phyloP scores from a whole-genome alignment of 2,888 invertebrate species.

The Stenolophus ochropezus region DNA sequence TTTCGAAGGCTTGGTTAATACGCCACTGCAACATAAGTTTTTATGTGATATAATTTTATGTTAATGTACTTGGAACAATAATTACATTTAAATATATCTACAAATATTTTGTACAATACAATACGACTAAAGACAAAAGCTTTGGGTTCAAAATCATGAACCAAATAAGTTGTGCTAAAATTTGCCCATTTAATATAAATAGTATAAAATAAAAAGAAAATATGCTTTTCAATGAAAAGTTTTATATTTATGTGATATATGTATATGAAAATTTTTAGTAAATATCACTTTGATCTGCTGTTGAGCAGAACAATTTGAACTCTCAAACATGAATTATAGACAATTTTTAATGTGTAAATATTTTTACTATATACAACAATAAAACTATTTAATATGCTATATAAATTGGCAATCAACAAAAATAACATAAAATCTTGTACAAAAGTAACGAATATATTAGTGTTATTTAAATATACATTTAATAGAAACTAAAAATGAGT shows the following conservation, averaged over 20 bases:
- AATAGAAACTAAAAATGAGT: constrained; percentile 60
- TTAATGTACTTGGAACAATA: constrained; percentile 15
- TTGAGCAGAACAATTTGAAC: constrained; percentile 35
- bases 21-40: too few species aligned
- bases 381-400: not conserved
- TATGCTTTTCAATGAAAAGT: constrained; percentile 24
- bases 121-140: constrained; percentile 18
- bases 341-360: constrained; percentile 26
- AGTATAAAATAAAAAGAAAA: constrained; percentile 29
- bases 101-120: constrained; percentile 13
- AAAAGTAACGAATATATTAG: constrained; percentile 57
- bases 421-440: constrained; percentile 50
- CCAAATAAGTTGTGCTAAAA: constrained; percentile 37
- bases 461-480: constrained; percentile 50
- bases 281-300: constrained; percentile 24
- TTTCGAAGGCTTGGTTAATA: too few species aligned
- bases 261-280: constrained; percentile 23
- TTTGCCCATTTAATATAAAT: constrained; percentile 43
- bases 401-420: constrained; percentile 28
- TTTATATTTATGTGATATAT: constrained; percentile 28
- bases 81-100: constrained; percentile 18
- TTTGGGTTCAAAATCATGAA: constrained; percentile 13
- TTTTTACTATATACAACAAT: constrained; percentile 22
- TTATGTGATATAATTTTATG: not conserved
- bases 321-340: constrained; percentile 10